These are phyloP conservation scores for Otolemur garnettii DNA, from an alignment of 2,113 vertebrate genomes.

Conservation along the genomic window DNA sequence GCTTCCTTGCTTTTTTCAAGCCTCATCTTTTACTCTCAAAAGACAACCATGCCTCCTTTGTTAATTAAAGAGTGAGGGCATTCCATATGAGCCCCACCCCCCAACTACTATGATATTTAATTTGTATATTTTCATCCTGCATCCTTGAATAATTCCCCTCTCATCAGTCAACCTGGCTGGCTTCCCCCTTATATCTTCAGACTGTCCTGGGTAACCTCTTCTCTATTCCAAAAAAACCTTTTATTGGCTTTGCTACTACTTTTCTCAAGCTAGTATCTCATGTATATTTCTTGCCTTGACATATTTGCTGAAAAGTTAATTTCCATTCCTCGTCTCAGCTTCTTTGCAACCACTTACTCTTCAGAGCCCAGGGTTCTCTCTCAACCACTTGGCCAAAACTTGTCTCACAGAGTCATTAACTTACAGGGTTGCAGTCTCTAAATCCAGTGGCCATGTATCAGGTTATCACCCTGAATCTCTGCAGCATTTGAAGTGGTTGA, in stretches of 20 bases:
- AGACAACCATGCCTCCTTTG: not conserved
- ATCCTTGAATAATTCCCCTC: not conserved
- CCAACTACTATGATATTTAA: not conserved
- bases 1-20: not conserved
- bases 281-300: not conserved
- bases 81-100: fast-evolving
- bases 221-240: not conserved
- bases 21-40: not conserved
- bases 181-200: not conserved
- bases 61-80: not conserved
- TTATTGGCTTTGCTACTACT: not conserved
- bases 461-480: not conserved
- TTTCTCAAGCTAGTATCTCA: not conserved
- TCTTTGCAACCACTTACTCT: not conserved
- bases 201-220: not conserved
- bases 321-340: not conserved
- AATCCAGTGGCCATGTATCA: not conserved
- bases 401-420: not conserved
- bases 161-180: not conserved
- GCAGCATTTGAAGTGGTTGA: not conserved
- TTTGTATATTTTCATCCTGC: not conserved
- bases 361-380: not conserved
- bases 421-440: not conserved
- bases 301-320: not conserved
- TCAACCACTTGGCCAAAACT: not conserved